Base-by-base conservation (phyloP, 1,140 invertebrate species). In the Plodia interpunctella region DNA sequence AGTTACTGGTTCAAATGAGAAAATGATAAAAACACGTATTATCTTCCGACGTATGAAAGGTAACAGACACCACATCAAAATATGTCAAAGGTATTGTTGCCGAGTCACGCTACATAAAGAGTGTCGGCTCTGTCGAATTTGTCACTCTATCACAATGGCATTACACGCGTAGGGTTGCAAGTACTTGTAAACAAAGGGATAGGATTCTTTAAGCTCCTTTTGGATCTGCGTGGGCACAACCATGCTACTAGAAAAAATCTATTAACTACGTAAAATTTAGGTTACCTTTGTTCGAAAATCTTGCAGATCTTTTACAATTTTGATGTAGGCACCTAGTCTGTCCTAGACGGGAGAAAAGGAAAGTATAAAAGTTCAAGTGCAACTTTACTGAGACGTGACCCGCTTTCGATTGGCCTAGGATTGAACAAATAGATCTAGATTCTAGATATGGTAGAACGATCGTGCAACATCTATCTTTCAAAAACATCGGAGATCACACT, bases 281-380 rank as follows among this genome's bases (percentile, higher is more conserved):
- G 21, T 25, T 25, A 25, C 6, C 21, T 25, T 6, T 25, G 21
- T 25, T 25, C 21, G 6, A 25, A 25, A 25, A 25, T 25, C 21
- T 25, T 25, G 2, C 6, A 3, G 2, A 25, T 25, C 21, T 25
- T 25, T 25, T 3, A 6, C 6, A 25, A 25, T 25, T 25, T 25
- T 25, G 21, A 25, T 25, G 6, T 25, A n/a, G n/a, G n/a, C n/a
- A 25, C 21, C 38, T 44, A 15, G 5, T 15, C 13, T 15, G 13
- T 15, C 38, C 13, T 3, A 44, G 38, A 6, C 38, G 38, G 38
- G n/a, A 44, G 38, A 44, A 44, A 44, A 44, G 38, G 38, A 44
- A 44, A 44, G 38, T 44, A 44, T 38, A 44, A 44, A 15, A 44
- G 38, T 44, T 44, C 38, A 44, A 44, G 38, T 15, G 38, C 38